Evolutionary conservation across 2,888 invertebrate species (phyloP).

Genomic region (Aromia moschata): DNA sequence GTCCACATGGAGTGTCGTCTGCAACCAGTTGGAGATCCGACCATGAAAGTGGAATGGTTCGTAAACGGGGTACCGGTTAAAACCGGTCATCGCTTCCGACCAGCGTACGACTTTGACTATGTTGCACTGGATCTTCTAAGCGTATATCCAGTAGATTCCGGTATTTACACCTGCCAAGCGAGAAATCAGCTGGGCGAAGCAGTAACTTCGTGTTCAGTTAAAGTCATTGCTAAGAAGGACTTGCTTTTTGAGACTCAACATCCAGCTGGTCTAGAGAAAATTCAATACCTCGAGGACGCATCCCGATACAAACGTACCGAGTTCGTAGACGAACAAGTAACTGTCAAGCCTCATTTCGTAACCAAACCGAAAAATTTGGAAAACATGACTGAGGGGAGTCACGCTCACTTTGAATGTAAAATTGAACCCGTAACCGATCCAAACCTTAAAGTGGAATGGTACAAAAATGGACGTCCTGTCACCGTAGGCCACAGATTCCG

Average conservation of each 20-base stretch:
- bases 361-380: conserved; percentile 88
- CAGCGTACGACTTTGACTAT: conserved; percentile 96
- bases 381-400: conserved; percentile 86
- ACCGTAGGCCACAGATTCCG: conserved; percentile 94
- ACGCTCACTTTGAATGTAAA: conserved; percentile 97
- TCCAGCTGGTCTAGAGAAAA: conserved; percentile 90
- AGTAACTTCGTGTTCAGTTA: conserved; percentile 89
- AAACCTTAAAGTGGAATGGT: conserved; percentile 97
- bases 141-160: conserved; percentile 97
- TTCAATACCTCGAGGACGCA: conserved; percentile 89
- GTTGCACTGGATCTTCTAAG: conserved; percentile 95
- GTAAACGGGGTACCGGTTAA: conserved; percentile 93
- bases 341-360: conserved; percentile 83
- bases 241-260: conserved; percentile 89
- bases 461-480: conserved; percentile 92
- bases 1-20: conserved; percentile 92
- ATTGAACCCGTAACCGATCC: conserved; percentile 97
- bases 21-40: conserved; percentile 90
- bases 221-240: conserved; percentile 89
- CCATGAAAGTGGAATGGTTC: conserved; percentile 95
- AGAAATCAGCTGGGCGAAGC: conserved; percentile 95
- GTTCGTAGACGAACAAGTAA: conserved; percentile 83
- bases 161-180: conserved; percentile 95
- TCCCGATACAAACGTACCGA: conserved; percentile 86
- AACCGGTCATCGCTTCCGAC: conserved; percentile 93